These are phyloP conservation scores for Equus quagga DNA, from an alignment of 2,113 vertebrate genomes.

Conservation along the genomic window DNA sequence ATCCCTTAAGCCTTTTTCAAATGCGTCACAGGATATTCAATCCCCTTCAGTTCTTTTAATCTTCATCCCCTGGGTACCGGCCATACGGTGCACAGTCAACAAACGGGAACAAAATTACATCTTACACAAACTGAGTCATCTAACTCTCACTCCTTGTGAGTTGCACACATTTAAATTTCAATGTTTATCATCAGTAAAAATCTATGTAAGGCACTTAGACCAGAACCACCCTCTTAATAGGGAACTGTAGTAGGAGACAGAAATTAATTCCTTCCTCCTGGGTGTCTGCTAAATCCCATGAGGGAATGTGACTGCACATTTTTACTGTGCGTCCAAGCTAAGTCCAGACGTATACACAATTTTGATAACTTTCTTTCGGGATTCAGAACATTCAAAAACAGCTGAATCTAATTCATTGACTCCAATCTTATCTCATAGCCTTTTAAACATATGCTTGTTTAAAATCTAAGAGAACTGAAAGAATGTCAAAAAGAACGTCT, in stretches of 20 bases:
- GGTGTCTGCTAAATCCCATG: background rate
- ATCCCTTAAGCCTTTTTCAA: slow-evolving; percentile 66
- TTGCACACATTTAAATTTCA: background rate
- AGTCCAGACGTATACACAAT: background rate
- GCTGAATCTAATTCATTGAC: background rate
- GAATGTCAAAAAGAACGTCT: background rate
- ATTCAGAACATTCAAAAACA: background rate
- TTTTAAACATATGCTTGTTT: background rate
- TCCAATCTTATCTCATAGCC: background rate
- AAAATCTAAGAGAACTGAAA: background rate
- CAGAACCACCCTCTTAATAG: background rate
- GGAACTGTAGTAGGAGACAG: background rate
- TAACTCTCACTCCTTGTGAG: background rate
- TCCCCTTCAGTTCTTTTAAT: slow-evolving; percentile 27
- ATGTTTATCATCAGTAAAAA: slow-evolving; percentile 12
- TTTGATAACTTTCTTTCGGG: background rate
- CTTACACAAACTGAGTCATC: background rate
- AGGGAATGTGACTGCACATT: background rate
- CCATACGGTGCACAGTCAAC: background rate
- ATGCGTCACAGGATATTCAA: slow-evolving; percentile 56
- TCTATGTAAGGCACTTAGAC: background rate
- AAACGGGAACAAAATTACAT: background rate
- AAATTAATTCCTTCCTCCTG: slow-evolving; percentile 44
- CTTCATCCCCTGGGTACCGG: background rate
- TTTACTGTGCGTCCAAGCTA: background rate